phyloP scores from a whole-genome alignment of 2,113 vertebrate genomes.

The Mirounga angustirostris region DNA sequence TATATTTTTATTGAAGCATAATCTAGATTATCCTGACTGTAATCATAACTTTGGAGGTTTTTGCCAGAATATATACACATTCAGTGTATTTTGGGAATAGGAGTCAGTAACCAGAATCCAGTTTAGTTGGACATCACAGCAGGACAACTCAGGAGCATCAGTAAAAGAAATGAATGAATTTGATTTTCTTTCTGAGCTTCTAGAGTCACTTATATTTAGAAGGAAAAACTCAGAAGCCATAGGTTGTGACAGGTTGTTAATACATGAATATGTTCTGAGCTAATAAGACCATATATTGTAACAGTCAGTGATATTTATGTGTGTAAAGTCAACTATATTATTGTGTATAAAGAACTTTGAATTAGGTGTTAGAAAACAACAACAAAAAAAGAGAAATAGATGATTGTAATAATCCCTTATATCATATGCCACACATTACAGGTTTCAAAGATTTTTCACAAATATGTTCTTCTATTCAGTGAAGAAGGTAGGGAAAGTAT shows the following conservation, averaged over 20 bases:
- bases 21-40: neutral
- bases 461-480: neutral
- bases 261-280: neutral
- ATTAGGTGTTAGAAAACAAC: neutral
- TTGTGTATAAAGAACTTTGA: neutral
- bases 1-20: neutral
- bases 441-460: neutral
- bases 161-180: neutral
- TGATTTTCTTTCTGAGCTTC: neutral
- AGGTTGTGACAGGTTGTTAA: neutral
- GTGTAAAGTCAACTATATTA: neutral
- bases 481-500: neutral
- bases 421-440: neutral
- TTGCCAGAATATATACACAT: neutral
- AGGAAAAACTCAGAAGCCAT: neutral
- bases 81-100: neutral
- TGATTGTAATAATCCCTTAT: neutral
- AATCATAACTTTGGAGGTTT: neutral
- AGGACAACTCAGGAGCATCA: neutral
- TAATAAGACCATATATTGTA: neutral
- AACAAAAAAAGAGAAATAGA: neutral
- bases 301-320: neutral
- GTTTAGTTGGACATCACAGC: neutral
- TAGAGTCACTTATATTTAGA: neutral
- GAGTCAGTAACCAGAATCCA: neutral